Evolutionary conservation across 2,113 vertebrate genomes (phyloP), one percentile per base, ranked within the genome.

Genomic region (Mionectes macconnelli): DNA sequence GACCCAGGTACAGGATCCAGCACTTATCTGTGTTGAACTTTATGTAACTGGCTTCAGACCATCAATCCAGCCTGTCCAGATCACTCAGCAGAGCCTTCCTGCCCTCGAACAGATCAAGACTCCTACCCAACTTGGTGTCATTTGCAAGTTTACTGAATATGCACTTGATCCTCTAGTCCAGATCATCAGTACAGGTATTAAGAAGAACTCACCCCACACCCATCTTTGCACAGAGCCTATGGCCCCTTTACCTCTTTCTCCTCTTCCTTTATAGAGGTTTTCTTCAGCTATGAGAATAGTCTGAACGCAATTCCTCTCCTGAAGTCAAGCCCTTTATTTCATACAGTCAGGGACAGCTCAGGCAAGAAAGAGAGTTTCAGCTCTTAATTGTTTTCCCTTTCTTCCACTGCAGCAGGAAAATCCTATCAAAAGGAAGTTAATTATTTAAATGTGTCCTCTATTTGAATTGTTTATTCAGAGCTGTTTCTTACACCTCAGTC

Each of bases 381-480:
- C 33, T 79, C 53, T 77, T 95, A 85, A 80, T 84, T 55, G 90
- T 91, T 95, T 94, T 76, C 83, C 70, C 64, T 91, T 87, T 87
- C 87, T 84, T 56, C 47, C 33, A 77, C 67, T 62, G 68, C 50
- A 80, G 82, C 59, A 95, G 59, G 70, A 90, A 87, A 96, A 96
- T 74, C 59, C 82, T 93, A 67, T 73, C 75, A 67, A 85, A 95
- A 86, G 35, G 22, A 77, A 74, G 72, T 86, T 91, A 87, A 95
- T 95, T 90, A 94, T 96, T 96, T 96, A 96, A 96, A 94, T 92
- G 70, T 42, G 39, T 80, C 33, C 56, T 94, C 55, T 85, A 47
- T 77, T 50, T 88, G 56, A 91, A 93, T 88, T 91, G 59, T 55
- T 93, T 63, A 50, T 89, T 89, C 89, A 80, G 78, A 91, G 74